Conservation (phyloP, 2,113 vertebrate species). For the Sceloporus undulatus region DNA sequence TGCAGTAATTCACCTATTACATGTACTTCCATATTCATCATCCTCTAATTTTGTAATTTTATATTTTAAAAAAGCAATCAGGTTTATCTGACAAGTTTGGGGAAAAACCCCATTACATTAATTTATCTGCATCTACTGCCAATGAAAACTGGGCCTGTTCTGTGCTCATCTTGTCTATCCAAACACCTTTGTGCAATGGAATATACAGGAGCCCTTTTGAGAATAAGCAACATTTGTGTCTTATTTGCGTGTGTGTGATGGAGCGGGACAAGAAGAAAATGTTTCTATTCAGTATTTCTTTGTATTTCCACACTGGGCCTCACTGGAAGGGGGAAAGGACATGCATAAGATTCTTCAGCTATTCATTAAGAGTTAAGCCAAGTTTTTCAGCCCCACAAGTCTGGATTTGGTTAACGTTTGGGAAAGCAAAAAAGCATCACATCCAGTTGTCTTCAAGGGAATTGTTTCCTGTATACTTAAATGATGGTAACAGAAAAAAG, state of each 20-base stretch:
- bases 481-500: slow-evolving; percentile 24
- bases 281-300: slow-evolving; percentile 45
- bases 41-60: slow-evolving; percentile 62
- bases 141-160: slow-evolving; percentile 48
- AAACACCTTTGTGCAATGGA: slow-evolving; percentile 49
- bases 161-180: slow-evolving; percentile 59
- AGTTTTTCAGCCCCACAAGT: slow-evolving; percentile 18
- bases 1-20: slow-evolving; percentile 42
- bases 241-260: slow-evolving; percentile 51
- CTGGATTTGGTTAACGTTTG: slow-evolving; percentile 34
- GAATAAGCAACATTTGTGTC: slow-evolving; percentile 47
- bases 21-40: slow-evolving; percentile 39
- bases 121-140: slow-evolving; percentile 50
- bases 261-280: slow-evolving; percentile 62
- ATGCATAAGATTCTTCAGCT: slow-evolving; percentile 34
- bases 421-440: slow-evolving; percentile 26
- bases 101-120: slow-evolving; percentile 42
- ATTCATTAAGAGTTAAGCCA: slow-evolving; percentile 42
- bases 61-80: slow-evolving; percentile 58
- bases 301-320: slow-evolving; percentile 38
- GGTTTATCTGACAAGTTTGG: slow-evolving; percentile 41
- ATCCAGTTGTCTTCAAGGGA: slow-evolving; percentile 20
- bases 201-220: slow-evolving; percentile 47
- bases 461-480: slow-evolving; percentile 21
- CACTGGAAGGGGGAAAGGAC: slow-evolving; percentile 14